Percentiles rank a stretch among this genome's conserved stretches.
phyloP scores from a whole-genome alignment of 2,797 vertebrate genomes.

The Sebastes cheni region DNA sequence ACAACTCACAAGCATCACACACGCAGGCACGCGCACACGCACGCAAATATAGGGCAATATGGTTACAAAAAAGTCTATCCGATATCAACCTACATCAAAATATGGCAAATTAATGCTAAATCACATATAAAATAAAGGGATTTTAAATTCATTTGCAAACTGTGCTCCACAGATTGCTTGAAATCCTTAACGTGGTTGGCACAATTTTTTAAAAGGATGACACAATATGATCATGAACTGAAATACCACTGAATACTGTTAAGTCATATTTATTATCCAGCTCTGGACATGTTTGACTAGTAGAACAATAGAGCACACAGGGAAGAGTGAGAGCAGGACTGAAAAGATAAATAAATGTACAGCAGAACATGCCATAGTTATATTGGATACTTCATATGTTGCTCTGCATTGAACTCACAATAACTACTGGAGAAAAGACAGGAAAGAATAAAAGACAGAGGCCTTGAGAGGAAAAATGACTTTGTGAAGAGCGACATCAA shows the following conservation, averaged over 20 bases:
- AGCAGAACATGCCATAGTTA: background rate
- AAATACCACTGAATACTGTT: background rate
- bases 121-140: too few relatives aligned
- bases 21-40: background rate
- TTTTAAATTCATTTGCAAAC: background rate
- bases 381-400: background rate
- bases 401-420: background rate
- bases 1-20: background rate
- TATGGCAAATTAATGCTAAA: background rate
- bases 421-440: background rate
- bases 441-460: background rate
- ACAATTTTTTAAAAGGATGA: background rate
- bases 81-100: background rate
- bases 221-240: background rate
- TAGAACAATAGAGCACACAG: background rate
- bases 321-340: background rate
- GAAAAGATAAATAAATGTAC: background rate
- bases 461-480: background rate
- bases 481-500: background rate
- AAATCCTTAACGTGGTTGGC: background rate
- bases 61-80: background rate
- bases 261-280: background rate
- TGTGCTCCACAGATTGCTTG: background rate
- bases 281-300: background rate
- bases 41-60: background rate